Evolutionary conservation across 2,113 vertebrate species (phyloP).

Genomic region (Eudyptes chrysolophus): DNA sequence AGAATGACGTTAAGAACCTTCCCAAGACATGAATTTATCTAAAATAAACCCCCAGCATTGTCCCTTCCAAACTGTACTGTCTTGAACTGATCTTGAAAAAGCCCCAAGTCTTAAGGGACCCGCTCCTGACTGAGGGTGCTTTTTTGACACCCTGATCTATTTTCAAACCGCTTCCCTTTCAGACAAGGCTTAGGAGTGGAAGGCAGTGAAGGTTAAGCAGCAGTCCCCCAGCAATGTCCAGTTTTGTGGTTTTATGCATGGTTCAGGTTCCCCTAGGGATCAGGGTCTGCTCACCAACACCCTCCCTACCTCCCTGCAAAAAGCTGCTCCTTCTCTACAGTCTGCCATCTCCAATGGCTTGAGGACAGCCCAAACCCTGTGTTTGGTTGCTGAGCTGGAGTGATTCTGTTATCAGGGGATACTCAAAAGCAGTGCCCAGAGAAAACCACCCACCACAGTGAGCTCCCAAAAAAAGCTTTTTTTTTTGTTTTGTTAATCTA

Average conservation of each 20-base stretch:
- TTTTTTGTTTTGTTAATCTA: background rate
- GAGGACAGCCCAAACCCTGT: background rate
- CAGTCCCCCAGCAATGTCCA: background rate
- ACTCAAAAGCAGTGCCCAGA: background rate
- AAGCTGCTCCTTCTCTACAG: background rate
- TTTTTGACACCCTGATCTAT: background rate
- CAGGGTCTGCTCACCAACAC: background rate
- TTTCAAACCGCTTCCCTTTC: background rate
- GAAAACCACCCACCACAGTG: background rate
- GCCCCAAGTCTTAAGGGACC: background rate
- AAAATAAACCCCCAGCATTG: background rate
- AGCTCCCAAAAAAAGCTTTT: background rate
- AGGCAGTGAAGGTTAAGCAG: background rate
- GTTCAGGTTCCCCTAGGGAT: background rate
- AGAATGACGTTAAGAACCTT: background rate
- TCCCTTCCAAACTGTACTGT: background rate
- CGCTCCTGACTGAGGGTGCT: background rate
- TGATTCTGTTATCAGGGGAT: background rate
- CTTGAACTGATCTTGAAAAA: background rate
- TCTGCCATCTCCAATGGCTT: background rate
- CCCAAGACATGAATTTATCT: background rate
- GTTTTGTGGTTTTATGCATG: accelerated
- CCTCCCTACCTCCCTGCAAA: background rate
- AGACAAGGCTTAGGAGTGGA: background rate
- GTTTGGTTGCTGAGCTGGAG: background rate